These are phyloP conservation scores for Antheraea pernyi DNA, from an alignment of 1,140 invertebrate genomes.

Conservation along the genomic window DNA sequence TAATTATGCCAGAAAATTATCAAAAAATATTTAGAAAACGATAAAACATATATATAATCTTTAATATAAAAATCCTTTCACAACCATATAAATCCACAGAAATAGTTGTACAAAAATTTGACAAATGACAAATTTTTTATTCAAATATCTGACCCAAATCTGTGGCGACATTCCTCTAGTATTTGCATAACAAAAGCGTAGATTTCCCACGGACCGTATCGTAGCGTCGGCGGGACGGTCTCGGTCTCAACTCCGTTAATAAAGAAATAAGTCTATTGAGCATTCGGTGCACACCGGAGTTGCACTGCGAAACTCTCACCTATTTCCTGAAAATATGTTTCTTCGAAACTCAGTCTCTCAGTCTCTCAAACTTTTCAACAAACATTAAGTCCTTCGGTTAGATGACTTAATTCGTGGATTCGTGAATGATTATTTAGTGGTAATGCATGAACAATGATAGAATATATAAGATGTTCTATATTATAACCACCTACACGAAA, in stretches of 20 bases:
- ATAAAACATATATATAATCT: too few species aligned
- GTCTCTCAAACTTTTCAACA: neutral
- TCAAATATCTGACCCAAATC: constrained; percentile 2
- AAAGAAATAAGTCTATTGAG: constrained; percentile 9
- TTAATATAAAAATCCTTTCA: too few species aligned
- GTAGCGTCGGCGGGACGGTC: neutral
- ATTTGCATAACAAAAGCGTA: neutral
- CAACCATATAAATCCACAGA: too few species aligned
- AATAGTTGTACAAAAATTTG: neutral
- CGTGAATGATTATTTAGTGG: neutral
- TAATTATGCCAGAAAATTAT: too few species aligned
- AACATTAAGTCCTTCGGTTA: neutral
- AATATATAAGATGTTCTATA: too few species aligned
- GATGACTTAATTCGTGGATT: neutral
- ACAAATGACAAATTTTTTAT: constrained; percentile 4
- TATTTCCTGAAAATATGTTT: constrained; percentile 10
- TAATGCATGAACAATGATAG: too few species aligned
- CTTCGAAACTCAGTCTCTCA: neutral
- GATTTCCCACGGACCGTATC: neutral
- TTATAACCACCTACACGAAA: too few species aligned
- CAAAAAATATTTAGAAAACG: too few species aligned
- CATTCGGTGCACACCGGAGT: neutral
- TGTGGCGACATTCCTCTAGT: neutral
- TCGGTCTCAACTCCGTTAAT: constrained; percentile 2
- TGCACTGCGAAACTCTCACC: neutral